Base-by-base conservation (phyloP, 2,797 vertebrate genomes). In the Anas capensis region DNA sequence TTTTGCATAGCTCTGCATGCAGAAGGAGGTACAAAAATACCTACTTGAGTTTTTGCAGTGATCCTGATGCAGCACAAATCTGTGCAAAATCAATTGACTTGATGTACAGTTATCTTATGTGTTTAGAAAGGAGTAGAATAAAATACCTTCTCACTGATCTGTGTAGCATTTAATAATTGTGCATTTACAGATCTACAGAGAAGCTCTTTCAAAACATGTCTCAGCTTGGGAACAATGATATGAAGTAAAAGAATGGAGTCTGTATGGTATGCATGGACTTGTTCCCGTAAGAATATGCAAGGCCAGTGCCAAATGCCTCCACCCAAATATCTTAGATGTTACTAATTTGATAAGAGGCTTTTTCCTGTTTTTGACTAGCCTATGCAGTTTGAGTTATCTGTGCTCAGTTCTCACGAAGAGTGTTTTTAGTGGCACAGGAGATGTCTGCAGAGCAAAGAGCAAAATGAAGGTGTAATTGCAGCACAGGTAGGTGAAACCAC, bases 301-400 rank as follows among this genome's bases (percentile, higher is more conserved):
- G n/a, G 54, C 70, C 82, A 11, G 82, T 92, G 95, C 95, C 95
- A 97, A 93, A 66, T 72, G 91, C 44, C 95, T 94, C 93, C 95
- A 92, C 95, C 92, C 95, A 96, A 88, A 79, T 83, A 86, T 90
- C 68, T 8, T 2, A 94, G 95, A 93, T 27, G 24, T 93, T 96
- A 60, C 80, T 96, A 70, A 92, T 82, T 90, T 92, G 89, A 82
- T 93, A 94, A 96, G 95, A 95, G 73, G 26, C 82, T 68, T 91
- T 91, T 96, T 96, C 95, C 95, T 97, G 94, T 94, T 96, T 95
- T 91, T 75, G 15, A 79, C 54, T 88, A 27, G 87, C 57, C 73
- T 84, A 70, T 31, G 75, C 82, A 77, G 80, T 91, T 95, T 82
- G 81, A 79, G 85, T 57, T 83, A 4, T 86, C 87, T 92, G 42